Evolutionary conservation across 2,797 vertebrate genomes (phyloP), one percentile per base, ranked within the genome.

Genomic region (Serranus cabrilla): DNA sequence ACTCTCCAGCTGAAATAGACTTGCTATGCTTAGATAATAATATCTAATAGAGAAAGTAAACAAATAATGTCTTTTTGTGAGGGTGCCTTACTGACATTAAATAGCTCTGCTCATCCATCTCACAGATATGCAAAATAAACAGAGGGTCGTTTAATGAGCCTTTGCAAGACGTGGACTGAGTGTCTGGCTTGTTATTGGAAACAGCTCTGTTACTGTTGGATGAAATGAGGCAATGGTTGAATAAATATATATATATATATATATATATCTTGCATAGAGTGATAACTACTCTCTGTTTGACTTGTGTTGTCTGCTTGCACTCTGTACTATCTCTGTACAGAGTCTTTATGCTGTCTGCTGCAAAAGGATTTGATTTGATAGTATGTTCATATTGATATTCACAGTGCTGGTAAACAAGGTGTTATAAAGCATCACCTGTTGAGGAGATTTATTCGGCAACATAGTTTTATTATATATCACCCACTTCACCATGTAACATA

Each of bases 61-160:
- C 10, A 63, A 46, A 59, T 2, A 21, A 47, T 27, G 39, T 60
- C 47, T 67, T 25, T 16, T n/a, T 31, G 52, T n/a, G 64, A 58
- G 37, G 46, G n/a, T 39, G 34, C 27, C 27, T 11, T 42, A 2
- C 46, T 54, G 47, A 60, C 46, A 66, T 68, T 47, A 65, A 61
- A 67, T 43, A 14, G 54, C 39, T 46, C 34, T 45, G 47, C 27
- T 66, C 39, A 65, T 86, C 57, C 40, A 74, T 76, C 60, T 83
- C 20, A 42, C 52, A 61, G 51, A 79, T 66, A 66, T 73, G 64
- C 71, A 61, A 60, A 78, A 58, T 61, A 62, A 76, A 73, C 42
- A 31, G 21, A 37, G n/a, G 23, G 25, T 63, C 2, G 5, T 54
- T 80, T 42, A 71, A 74, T 79, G 58, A 82, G 61, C 70, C 70